Percentiles rank a stretch among this genome's conserved stretches.
Evolutionary conservation across 2,888 invertebrate genomes (phyloP).

Genomic region (Microplitis manilae): DNA sequence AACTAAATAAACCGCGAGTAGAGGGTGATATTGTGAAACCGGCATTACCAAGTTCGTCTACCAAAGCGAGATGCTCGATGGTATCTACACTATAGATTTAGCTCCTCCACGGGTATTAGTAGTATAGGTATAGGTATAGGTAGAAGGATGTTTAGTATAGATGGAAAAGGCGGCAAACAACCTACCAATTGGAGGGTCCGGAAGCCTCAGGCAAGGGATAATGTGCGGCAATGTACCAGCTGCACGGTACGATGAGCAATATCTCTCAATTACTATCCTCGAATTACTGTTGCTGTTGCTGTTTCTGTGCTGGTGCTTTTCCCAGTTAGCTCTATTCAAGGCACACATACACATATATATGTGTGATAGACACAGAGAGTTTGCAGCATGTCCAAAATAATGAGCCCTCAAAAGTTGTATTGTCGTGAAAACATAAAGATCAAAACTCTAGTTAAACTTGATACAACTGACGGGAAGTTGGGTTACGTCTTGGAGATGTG

Average conservation of each 20-base stretch:
- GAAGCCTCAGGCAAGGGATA: constrained; percentile 16
- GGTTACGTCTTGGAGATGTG: constrained; percentile 10
- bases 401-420: constrained; percentile 17
- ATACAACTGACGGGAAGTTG: constrained; percentile 15
- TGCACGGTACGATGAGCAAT: constrained; percentile 6
- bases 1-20: constrained; percentile 24
- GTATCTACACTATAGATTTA: too few species aligned
- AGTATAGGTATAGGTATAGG: neutral
- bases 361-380: neutral
- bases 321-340: neutral
- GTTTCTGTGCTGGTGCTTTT: neutral
- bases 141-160: constrained; percentile 9
- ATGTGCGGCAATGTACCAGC: constrained; percentile 26
- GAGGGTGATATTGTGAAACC: neutral
- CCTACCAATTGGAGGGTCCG: constrained; percentile 7
- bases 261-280: constrained; percentile 12
- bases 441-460: neutral
- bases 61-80: neutral
- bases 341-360: too few species aligned
- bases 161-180: constrained; percentile 27
- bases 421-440: neutral
- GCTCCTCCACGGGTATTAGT: constrained; percentile 2
- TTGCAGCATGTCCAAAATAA: constrained; percentile 35
- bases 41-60: neutral
- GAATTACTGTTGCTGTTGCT: constrained; percentile 6